Evolutionary conservation across 2,797 vertebrate species (phyloP), one percentile per base, ranked within the genome.

Genomic region (Macropodus opercularis): DNA sequence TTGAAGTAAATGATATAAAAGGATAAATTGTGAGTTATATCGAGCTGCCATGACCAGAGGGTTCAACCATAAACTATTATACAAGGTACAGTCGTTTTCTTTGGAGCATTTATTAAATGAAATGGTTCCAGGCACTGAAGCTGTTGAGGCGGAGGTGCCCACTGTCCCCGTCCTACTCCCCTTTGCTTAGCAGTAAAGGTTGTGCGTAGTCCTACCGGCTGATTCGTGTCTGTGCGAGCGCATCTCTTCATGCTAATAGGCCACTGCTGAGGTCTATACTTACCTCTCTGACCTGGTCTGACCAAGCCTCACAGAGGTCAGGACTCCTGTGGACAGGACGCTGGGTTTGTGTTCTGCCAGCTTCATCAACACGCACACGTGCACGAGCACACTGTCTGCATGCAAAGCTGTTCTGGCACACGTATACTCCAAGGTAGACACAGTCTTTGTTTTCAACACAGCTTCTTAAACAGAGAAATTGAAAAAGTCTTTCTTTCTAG

Each of bases 1-100:
- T 90, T 91, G 84, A 89, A 90, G 81, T 67, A 85, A 90, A 86
- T 85, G 51, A 84, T 81, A 86, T 75, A 70, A 90, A 89, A 85
- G 56, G 72, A 91, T 89, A 87, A 88, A 90, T 79, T 54, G 53
- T 80, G 83, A 83, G 77, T 79, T 77, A 76, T 79, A 83, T 63
- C 8, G 68, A 79, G 63, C 66, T 55, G 61, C 48, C 48, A 41
- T 62, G 66, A 78, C 69, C 70, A 74, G 73, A 66, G 62, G 62
- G 57, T 83, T 79, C 63, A 77, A 64, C 78, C 81, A 80, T 85
- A 80, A 85, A 88, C 57, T 66, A 59, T 85, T 77, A 75, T 73
- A 80, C 63, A 62, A 64, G 71, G 77, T 57, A 60, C 48, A 77
- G 64, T 68, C 57, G 77, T 86, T 80, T 83, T 72, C 73, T 35